Evolutionary conservation across 1,140 invertebrate genomes (phyloP), one percentile per base, ranked within the genome.

Genomic region (Trachymyrmex cornetzi): DNA sequence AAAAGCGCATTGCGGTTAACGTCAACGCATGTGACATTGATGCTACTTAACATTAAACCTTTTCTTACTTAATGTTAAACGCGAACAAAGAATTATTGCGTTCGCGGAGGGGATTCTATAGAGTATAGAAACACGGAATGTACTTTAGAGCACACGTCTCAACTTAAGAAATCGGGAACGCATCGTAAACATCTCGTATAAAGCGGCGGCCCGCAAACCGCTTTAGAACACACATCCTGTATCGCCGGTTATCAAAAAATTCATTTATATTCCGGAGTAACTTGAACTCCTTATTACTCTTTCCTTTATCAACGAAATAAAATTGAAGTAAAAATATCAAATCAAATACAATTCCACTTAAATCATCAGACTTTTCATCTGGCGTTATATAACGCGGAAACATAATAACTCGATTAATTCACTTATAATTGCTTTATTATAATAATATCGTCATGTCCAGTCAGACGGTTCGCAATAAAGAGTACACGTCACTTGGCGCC

Each of bases 11-110:
- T 44, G 44, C 38, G 72, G 24, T 55, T 22, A 87, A 38, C 38
- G n/a, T 64, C 48, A 48, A 27, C 48, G 27, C 12, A 24, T 12
- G 57, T 48, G 12, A 24, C 16, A 38, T 74, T 86, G 74, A 88
- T 66, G 63, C 79, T 80, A 89, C 72, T 75, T 75, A 75, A 75
- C 30, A 59, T 12, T 69, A 50, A 69, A 50, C 22, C 38, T 50
- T 50, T 77, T 59, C 11, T 91, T 69, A n/a, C 77, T 89, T 84
- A 87, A 75, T 30, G 27, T 74, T 87, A 89, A 75, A 80, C 24
- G 16, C 24, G 44, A 69, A 71, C 38, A 11, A 22, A 9, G 55
- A 71, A 88, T 77, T 71, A 86, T 80, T 71, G 85, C 53, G 55
- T 66, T 38, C 59, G 63, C 67, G 88, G n/a, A 44, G 50, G 24